phyloP scores from a whole-genome alignment of 2,113 vertebrate species.

The Camelus dromedarius region DNA sequence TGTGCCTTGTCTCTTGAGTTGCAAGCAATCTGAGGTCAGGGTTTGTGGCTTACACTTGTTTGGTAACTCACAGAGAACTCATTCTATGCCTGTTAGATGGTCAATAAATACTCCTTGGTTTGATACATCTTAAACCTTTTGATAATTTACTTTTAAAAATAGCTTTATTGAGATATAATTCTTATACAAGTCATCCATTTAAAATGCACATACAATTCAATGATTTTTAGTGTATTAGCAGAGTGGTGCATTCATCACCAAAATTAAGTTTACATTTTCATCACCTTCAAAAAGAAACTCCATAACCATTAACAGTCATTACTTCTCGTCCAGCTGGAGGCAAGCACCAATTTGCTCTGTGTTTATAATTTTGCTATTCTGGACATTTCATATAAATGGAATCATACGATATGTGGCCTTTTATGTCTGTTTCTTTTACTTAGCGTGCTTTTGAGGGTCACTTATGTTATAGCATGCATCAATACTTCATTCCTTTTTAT shows the following conservation, averaged over 20 bases:
- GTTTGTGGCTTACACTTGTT: not conserved
- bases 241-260: not conserved
- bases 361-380: not conserved
- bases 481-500: not conserved
- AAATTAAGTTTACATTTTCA: not conserved
- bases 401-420: not conserved
- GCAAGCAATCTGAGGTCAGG: not conserved
- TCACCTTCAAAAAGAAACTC: not conserved
- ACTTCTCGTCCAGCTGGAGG: not conserved
- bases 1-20: slow-evolving; percentile 31
- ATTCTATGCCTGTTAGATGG: not conserved
- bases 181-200: not conserved
- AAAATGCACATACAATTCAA: not conserved
- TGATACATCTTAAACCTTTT: slow-evolving; percentile 20
- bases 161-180: not conserved
- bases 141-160: not conserved
- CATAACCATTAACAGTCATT: not conserved
- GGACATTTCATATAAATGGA: not conserved
- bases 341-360: not conserved
- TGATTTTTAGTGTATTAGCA: not conserved
- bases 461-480: not conserved
- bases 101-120: not conserved
- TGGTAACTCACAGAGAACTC: not conserved
- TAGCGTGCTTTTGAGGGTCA: not conserved
- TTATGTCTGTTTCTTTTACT: slow-evolving; percentile 22